Percentiles rank a stretch among this genome's conserved stretches.
Evolutionary conservation across 2,888 invertebrate species (phyloP).

Genomic region (Drosophila eohydei): DNA sequence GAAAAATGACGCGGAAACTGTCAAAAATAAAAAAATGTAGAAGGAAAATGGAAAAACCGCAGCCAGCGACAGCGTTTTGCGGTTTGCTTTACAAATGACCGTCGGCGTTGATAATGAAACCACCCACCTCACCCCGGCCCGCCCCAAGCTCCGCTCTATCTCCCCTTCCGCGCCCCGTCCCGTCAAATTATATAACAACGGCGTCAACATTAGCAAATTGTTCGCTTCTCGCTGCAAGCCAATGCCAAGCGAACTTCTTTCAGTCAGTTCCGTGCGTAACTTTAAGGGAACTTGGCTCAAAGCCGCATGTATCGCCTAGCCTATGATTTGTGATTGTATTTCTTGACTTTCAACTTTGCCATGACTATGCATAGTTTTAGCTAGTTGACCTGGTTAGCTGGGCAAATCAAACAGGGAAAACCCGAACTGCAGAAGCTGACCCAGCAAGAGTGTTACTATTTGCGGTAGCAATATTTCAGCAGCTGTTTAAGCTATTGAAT

Average conservation of each 20-base stretch:
- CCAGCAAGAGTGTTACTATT: not conserved
- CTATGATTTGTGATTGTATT: slow-evolving; percentile 9
- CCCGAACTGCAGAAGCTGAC: not conserved
- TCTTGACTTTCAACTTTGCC: not conserved
- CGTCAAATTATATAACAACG: slow-evolving; percentile 72
- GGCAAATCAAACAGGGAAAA: not conserved
- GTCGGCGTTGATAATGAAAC: slow-evolving; percentile 58
- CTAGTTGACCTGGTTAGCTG: not conserved
- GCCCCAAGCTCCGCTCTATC: not conserved
- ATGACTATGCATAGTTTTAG: not conserved
- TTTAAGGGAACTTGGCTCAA: slow-evolving; percentile 47
- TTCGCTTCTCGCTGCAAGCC: slow-evolving; percentile 40
- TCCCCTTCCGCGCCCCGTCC: slow-evolving; percentile 31
- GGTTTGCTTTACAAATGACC: slow-evolving; percentile 76
- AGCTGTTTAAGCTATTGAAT: not conserved
- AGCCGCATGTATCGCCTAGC: not conserved
- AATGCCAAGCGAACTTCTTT: slow-evolving; percentile 24
- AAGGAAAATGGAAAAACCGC: slow-evolving; percentile 49
- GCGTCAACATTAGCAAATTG: slow-evolving; percentile 80
- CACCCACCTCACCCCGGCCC: not conserved
- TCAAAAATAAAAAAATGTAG: slow-evolving; percentile 44
- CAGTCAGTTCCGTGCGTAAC: slow-evolving; percentile 18
- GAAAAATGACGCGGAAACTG: slow-evolving; percentile 78
- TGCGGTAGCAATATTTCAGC: not conserved
- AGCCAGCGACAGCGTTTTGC: slow-evolving; percentile 60